A percentile compares a stretch with the other conserved stretches of the same genome.
Conservation (phyloP, 1,140 invertebrate species). For the Drosophila kanapiae region DNA sequence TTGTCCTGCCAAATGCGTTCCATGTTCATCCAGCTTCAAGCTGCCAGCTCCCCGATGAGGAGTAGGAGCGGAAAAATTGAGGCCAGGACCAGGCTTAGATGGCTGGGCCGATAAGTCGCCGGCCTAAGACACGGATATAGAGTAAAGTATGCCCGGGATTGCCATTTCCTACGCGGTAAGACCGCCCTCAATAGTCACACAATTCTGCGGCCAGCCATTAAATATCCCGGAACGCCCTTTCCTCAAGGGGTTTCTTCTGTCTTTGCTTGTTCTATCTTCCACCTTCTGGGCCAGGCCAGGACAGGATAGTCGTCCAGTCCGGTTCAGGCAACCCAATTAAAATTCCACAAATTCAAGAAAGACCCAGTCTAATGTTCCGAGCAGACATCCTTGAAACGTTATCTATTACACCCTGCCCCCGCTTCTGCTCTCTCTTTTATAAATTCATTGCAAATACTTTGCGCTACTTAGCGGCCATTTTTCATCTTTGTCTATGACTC, state of each 20-base stretch:
- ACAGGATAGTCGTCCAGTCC: background rate
- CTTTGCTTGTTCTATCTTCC: background rate
- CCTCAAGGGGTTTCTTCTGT: constrained; percentile 16
- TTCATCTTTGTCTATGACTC: constrained; percentile 32
- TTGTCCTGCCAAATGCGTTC: constrained; percentile 39
- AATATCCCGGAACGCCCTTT: constrained; percentile 13
- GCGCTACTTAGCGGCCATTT: constrained; percentile 58
- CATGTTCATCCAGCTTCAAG: constrained; percentile 6
- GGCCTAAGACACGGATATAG: constrained; percentile 24
- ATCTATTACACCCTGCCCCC: constrained; percentile 35
- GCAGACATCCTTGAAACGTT: constrained; percentile 46
- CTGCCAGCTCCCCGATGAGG: constrained; percentile 28
- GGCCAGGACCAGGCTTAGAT: constrained; percentile 15
- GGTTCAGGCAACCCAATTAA: constrained; percentile 56
- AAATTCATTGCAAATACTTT: constrained; percentile 65
- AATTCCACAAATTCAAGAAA: constrained; percentile 53
- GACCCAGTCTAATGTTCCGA: constrained; percentile 40
- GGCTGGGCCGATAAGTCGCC: constrained; percentile 24
- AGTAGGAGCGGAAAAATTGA: background rate
- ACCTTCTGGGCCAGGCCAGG: background rate
- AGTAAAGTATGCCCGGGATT: constrained; percentile 17
- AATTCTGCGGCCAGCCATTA: constrained; percentile 30
- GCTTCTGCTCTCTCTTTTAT: constrained; percentile 9
- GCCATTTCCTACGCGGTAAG: constrained; percentile 14
- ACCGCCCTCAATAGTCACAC: constrained; percentile 22